Conservation (phyloP, 92 coral and sea anemone species). For the Zoanthus solanderi region DNA sequence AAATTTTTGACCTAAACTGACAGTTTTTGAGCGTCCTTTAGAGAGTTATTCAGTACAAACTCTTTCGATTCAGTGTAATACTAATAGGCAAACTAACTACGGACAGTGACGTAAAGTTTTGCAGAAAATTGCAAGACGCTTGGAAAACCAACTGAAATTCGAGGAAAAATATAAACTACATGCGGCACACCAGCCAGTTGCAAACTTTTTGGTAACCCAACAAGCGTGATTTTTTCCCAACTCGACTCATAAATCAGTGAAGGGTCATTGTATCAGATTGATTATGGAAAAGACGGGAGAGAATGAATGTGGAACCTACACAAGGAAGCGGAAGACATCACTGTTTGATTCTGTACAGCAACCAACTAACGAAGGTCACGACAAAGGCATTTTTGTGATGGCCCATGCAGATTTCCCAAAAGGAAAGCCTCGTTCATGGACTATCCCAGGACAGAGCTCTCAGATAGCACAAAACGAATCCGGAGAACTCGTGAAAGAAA, state of each 20-base stretch:
- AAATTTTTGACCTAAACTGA: background rate
- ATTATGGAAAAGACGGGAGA: background rate
- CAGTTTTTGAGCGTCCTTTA: background rate
- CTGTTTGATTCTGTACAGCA: slow-evolving; percentile 69
- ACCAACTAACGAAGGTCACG: slow-evolving; percentile 57
- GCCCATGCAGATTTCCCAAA: slow-evolving; percentile 89
- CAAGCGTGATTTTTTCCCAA: background rate
- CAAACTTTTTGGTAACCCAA: background rate
- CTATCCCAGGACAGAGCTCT: slow-evolving; percentile 46
- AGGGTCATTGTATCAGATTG: background rate
- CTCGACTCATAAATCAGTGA: background rate
- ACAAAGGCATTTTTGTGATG: slow-evolving; percentile 75
- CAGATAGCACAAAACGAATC: background rate
- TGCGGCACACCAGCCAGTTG: background rate
- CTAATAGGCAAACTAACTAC: background rate
- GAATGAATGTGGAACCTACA: too few relatives aligned
- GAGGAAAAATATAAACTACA: too few relatives aligned
- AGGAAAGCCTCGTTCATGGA: slow-evolving; percentile 65
- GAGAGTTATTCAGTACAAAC: background rate
- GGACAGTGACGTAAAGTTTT: background rate
- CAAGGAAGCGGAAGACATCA: slow-evolving; percentile 61
- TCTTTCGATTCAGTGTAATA: background rate
- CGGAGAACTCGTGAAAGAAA: background rate
- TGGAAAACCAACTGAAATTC: too few relatives aligned
- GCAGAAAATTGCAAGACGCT: background rate